Evolutionary conservation across 2,797 vertebrate genomes (phyloP).

Genomic region (Champsocephalus esox): DNA sequence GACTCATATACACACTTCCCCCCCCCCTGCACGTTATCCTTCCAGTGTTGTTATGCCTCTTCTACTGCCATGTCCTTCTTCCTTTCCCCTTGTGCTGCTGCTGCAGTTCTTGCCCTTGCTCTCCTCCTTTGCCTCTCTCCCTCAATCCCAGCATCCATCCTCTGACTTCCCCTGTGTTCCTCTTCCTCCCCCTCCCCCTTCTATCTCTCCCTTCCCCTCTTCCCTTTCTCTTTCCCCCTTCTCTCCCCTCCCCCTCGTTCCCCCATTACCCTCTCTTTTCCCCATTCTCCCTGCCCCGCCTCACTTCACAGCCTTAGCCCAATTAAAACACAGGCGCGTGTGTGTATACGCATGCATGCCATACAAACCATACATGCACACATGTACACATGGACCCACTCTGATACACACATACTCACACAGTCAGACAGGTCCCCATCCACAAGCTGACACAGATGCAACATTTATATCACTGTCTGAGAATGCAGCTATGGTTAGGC

Average conservation of each 20-base stretch:
- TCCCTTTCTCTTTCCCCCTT: constrained; percentile 58
- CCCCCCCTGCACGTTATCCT: constrained; percentile 53
- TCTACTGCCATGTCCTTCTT: constrained; percentile 54
- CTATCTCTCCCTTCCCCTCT: constrained; percentile 45
- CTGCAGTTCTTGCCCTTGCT: constrained; percentile 56
- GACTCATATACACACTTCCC: constrained; percentile 77
- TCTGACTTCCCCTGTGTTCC: constrained; percentile 39
- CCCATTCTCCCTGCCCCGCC: constrained; percentile 72
- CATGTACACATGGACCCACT: constrained; percentile 12
- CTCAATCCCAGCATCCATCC: constrained; percentile 44
- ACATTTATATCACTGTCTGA: constrained; percentile 39
- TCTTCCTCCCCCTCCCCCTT: constrained; percentile 27
- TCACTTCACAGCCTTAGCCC: constrained; percentile 90
- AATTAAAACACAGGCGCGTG: constrained; percentile 84
- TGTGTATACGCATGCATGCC: constrained; percentile 52
- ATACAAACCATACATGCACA: constrained; percentile 22
- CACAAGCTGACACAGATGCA: constrained; percentile 40
- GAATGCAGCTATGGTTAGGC: constrained; percentile 18
- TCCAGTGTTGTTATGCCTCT: constrained; percentile 54
- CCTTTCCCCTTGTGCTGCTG: constrained; percentile 56
- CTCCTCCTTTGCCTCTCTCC: constrained; percentile 44
- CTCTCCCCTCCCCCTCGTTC: constrained; percentile 65
- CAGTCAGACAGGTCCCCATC: constrained; percentile 5
- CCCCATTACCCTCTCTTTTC: constrained; percentile 63
- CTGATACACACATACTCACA: constrained; percentile 13